phyloP scores from a whole-genome alignment of 53 echinoderm and acorn worm genomes.

The Crossaster papposus region DNA sequence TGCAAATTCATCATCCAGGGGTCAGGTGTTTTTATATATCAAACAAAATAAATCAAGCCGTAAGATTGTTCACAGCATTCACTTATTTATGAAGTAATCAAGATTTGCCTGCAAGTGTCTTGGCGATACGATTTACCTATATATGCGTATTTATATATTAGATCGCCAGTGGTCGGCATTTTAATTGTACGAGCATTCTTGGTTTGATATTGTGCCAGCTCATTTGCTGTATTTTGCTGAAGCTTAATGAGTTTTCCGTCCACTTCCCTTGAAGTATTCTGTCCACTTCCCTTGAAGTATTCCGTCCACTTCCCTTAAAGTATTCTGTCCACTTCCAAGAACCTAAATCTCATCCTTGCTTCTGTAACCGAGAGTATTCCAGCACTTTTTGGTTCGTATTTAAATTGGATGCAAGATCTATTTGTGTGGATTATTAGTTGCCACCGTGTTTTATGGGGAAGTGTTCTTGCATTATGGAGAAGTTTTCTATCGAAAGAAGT shows the following conservation, averaged over 20 bases:
- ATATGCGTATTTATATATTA: background rate
- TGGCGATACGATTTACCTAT: background rate
- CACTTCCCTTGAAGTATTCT: background rate
- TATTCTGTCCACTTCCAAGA: too few relatives aligned
- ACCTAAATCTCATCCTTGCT: too few relatives aligned
- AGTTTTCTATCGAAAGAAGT: too few relatives aligned
- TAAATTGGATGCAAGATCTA: background rate
- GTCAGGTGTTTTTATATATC: background rate
- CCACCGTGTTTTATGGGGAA: too few relatives aligned
- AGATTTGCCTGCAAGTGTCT: background rate
- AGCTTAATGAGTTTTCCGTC: background rate
- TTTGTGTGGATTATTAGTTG: background rate
- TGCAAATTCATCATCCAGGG: background rate
- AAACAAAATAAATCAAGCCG: constrained; percentile 3
- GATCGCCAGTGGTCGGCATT: background rate
- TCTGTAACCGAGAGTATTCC: too few relatives aligned
- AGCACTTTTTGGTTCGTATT: too few relatives aligned
- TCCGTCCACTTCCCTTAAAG: background rate
- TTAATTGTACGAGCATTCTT: background rate
- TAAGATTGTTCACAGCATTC: constrained; percentile 23
- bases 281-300: background rate
- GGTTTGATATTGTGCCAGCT: background rate
- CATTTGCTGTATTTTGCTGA: background rate
- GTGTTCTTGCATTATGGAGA: too few relatives aligned
- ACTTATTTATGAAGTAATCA: background rate